Evolutionary conservation across 2,113 vertebrate species (phyloP).

Genomic region (Saccopteryx leptura): DNA sequence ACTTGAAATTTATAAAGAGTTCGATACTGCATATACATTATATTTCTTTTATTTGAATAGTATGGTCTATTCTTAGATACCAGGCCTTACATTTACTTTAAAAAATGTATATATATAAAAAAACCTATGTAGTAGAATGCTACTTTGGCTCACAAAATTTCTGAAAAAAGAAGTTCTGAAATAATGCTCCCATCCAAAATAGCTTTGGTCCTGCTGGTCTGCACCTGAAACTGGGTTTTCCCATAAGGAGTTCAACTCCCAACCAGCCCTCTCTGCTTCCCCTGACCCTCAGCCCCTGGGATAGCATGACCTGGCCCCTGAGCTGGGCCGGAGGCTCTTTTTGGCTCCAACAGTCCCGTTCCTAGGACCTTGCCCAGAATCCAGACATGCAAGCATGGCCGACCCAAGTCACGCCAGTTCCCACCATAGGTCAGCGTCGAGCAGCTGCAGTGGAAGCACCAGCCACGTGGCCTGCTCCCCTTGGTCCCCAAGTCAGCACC

Average conservation of each 20-base stretch:
- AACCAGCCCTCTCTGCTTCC: not conserved
- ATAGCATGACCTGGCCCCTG: not conserved
- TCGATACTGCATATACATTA: not conserved
- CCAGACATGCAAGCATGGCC: accelerated
- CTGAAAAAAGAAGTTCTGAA: not conserved
- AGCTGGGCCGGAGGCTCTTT: not conserved
- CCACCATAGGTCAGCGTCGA: not conserved
- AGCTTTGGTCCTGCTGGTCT: not conserved
- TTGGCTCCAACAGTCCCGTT: not conserved
- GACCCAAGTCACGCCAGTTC: not conserved
- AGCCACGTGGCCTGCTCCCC: too few species aligned
- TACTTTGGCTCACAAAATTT: not conserved
- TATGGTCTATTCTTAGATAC: not conserved
- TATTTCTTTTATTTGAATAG: not conserved
- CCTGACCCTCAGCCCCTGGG: not conserved
- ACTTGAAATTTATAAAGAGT: not conserved
- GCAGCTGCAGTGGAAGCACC: not conserved
- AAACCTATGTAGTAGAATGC: not conserved
- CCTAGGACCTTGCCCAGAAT: not conserved
- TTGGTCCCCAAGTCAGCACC: not conserved
- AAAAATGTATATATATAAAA: not conserved
- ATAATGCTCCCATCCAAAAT: not conserved
- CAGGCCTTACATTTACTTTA: not conserved
- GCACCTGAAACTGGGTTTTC: not conserved
- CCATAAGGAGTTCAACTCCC: not conserved